Evolutionary conservation across 2,113 vertebrate genomes (phyloP), one percentile per base, ranked within the genome.

Genomic region (Mobula hypostoma): DNA sequence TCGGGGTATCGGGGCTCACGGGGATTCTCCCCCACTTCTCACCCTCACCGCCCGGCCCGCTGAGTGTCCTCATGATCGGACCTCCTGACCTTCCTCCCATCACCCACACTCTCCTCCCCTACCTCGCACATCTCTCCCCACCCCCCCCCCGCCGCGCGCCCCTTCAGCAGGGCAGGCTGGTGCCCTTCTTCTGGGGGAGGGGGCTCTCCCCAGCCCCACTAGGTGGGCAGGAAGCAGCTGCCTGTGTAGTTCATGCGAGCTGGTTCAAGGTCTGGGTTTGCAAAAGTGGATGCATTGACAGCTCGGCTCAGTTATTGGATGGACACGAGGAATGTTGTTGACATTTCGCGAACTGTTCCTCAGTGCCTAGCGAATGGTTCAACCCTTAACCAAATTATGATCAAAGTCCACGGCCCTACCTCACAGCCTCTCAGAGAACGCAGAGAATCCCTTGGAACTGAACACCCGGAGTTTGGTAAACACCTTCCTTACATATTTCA

Each of bases 351-450:
- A 21, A 72, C 19, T 40, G 19, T 11, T 32, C 27, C 8, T 24
- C 72, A 70, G 12, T 5, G 12, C 9, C 70, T 76, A 66, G 8
- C 24, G 11, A 21, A n/a, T 93, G 48, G 40, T 56, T 74, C 36
- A 93, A 74, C 36, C 70, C 61, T 93, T 74, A 93, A 56, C 91
- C 36, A 93, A 74, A 36, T 40, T 72, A 74, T 74, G 91, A 76
- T 74, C 91, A 93, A 93, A 93, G 91, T 93, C 70, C 91, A 93
- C 48, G 14, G 91, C 36, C n/a, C 7, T 40, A 92, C 19, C 7
- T 72, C 70, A 32, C 88, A 93, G 36, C 36, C 68, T 74, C 21
- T 7, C 48, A 56, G 40, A 76, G 36, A 90, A 32, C 61, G 7
- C n/a, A 15, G 7, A 90, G 61, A 66, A 14, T 90, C 85, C 29